These are phyloP conservation scores for Carterocephalus palaemon DNA, from an alignment of 2,888 invertebrate genomes.

Conservation along the genomic window DNA sequence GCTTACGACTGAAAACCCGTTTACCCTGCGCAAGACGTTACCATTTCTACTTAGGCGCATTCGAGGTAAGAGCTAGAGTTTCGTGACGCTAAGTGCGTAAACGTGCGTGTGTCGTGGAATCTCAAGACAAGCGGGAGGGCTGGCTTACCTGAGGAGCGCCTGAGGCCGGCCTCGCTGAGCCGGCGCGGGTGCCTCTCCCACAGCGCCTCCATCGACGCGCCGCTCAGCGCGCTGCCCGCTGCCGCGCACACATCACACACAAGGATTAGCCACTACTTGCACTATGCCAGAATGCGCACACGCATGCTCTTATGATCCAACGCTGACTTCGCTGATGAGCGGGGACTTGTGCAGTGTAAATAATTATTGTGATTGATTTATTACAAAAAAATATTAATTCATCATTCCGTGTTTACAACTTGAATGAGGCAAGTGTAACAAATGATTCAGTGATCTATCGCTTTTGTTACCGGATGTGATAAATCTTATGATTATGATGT, in stretches of 20 bases:
- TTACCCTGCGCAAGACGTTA: no score
- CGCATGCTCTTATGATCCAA: constrained; percentile 31
- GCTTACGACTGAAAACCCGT: no score
- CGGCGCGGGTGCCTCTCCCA: constrained; percentile 86
- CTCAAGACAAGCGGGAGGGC: no score
- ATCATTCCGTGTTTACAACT: no score
- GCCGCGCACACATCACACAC: constrained; percentile 71
- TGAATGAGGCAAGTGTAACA: no score
- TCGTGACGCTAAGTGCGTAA: background rate
- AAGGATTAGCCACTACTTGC: constrained; percentile 69
- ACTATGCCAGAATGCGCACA: constrained; percentile 34
- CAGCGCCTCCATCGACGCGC: constrained; percentile 84
- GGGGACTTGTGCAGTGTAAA: background rate
- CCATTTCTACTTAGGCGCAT: no score
- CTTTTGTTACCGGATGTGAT: constrained; percentile 38
- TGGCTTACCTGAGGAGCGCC: constrained; percentile 85
- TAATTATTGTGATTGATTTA: no score
- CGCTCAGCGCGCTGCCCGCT: constrained; percentile 79
- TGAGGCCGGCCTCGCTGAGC: constrained; percentile 86
- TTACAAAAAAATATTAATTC: no score
- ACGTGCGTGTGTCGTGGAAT: constrained; percentile 23
- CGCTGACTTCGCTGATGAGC: constrained; percentile 2
- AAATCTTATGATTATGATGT: constrained; percentile 38
- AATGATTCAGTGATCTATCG: constrained; percentile 25
- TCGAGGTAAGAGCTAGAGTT: no score